These are phyloP conservation scores for Mythimna impura DNA, from an alignment of 2,888 invertebrate genomes.

Conservation along the genomic window DNA sequence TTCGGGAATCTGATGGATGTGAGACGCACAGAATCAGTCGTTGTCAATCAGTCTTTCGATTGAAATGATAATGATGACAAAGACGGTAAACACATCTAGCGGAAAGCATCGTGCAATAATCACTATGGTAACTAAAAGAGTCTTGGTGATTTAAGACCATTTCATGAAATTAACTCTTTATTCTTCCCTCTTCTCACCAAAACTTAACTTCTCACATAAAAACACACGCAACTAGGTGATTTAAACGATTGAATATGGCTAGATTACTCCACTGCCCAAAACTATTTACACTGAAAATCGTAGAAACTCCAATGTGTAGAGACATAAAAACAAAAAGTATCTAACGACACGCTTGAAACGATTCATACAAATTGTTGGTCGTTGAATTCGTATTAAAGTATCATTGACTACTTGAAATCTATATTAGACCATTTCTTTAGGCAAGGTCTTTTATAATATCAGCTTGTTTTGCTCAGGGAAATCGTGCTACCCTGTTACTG, in stretches of 20 bases:
- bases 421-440: conserved; percentile 1
- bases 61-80: too few relatives aligned
- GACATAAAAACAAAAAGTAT: conserved; percentile 39
- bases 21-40: too few relatives aligned
- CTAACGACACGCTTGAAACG: conserved; percentile 15
- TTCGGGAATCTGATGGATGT: too few relatives aligned
- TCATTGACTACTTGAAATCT: conserved; percentile 23
- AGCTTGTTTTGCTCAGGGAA: not conserved
- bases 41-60: too few relatives aligned
- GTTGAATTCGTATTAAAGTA: conserved; percentile 38
- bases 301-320: conserved; percentile 27
- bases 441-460: not conserved
- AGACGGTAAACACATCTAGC: too few relatives aligned
- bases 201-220: too few relatives aligned
- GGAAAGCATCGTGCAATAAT: too few relatives aligned
- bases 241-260: not conserved
- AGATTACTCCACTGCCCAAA: conserved; percentile 4
- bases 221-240: not conserved
- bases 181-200: too few relatives aligned
- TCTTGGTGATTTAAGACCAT: too few relatives aligned
- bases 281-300: conserved; percentile 21
- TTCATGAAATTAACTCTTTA: too few relatives aligned
- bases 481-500: not conserved
- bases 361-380: conserved; percentile 34
- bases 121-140: too few relatives aligned